Evolutionary conservation across 2,888 invertebrate genomes (phyloP), one percentile per base, ranked within the genome.

Genomic region (Aporophyla lueneburgensis): DNA sequence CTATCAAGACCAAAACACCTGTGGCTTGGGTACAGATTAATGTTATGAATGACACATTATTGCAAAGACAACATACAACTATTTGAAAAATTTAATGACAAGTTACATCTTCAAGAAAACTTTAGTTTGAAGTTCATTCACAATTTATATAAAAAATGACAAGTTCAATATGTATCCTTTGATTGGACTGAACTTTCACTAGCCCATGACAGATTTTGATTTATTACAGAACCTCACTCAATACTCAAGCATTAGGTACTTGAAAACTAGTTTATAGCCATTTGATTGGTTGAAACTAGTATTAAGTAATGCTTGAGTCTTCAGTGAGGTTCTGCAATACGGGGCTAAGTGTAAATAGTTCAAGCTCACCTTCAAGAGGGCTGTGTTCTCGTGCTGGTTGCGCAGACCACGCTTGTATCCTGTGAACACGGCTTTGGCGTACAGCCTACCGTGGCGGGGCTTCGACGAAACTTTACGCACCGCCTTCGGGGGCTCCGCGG

Each of bases 371-470:
- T 99, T 99, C 81, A 99, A 96, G 40, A 99, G 97, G 40, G 99
- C 98, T 78, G 99, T 99, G 96, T 99, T 99, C 96, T 99, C 99
- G 92, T 99, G 99, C 96, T 99, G 99, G 95, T 99, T 99, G 88
- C 99, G 98, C 83, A 99, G 97, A 85, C 99, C 99, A 90, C 99
- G 98, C 95, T 99, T 99, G 96, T 98, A 98, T 89, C 98, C 98
- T 87, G 99, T 99, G 97, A 99, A 99, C 73, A 99, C 98, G 61
- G 99, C 99, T 96, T 99, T 99, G n/a, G 99, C 99, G 93, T 99
- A 99, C 68, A 99, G 97, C 90, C 99, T 97, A 78, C 99, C 99
- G 93, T 98, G 98, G 84, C 98, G 96, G 68, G 96, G 91, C 90
- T 96, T 96, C 89, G 88, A 97, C 93, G 96, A 93, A 70, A 95